A percentile compares a stretch with the other conserved stretches of the same genome.
phyloP scores from a whole-genome alignment of 2,797 vertebrate genomes.

The Sphenopsis melanotis region DNA sequence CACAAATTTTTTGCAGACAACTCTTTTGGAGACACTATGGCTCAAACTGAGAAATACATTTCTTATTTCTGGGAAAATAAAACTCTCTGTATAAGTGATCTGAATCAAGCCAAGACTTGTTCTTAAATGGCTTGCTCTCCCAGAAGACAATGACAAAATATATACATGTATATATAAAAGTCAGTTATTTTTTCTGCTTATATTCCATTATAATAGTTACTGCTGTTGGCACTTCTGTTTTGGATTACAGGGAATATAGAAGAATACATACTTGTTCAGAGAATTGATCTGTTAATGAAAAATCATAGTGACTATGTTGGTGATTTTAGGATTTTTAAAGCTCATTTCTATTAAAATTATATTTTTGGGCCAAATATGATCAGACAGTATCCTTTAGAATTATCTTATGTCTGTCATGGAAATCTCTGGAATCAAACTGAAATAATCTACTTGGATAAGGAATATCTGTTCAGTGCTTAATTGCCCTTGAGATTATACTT shows the following conservation, averaged over 20 bases:
- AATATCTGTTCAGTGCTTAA: conserved; percentile 14
- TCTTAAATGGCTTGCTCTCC: neutral
- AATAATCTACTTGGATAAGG: conserved; percentile 1
- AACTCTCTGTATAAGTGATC: neutral
- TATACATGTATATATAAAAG: neutral
- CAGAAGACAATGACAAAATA: neutral
- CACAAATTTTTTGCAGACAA: neutral
- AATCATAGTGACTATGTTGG: neutral
- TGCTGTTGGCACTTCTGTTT: neutral
- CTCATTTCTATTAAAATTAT: neutral
- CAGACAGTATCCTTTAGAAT: neutral
- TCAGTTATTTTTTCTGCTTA: neutral
- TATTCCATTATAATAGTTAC: neutral
- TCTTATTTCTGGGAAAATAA: neutral
- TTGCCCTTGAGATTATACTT: conserved; percentile 34
- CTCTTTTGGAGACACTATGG: fast-evolving
- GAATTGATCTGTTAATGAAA: neutral
- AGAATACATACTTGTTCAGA: neutral
- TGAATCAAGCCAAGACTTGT: neutral
- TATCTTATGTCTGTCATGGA: neutral
- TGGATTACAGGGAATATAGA: neutral
- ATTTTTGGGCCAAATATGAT: neutral
- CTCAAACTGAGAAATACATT: neutral
- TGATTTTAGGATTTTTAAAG: neutral
- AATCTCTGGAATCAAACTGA: conserved; percentile 23